Percentiles rank a stretch among this genome's conserved stretches.
phyloP scores from a whole-genome alignment of 1,140 invertebrate species.

The Drosophila sucinea region DNA sequence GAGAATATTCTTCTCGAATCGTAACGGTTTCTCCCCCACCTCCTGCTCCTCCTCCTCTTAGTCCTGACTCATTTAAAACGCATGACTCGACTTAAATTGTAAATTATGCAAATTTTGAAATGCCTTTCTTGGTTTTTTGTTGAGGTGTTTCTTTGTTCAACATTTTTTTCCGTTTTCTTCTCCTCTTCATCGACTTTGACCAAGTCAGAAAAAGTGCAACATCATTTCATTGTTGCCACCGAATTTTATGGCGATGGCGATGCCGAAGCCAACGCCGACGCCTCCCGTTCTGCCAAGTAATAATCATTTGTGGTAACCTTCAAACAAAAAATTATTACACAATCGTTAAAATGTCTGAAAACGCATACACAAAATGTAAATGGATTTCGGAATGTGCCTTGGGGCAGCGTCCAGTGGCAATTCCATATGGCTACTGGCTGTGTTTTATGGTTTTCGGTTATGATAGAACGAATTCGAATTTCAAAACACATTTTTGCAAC shows the following conservation, averaged over 20 bases:
- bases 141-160: slow-evolving; percentile 7
- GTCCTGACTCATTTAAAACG: slow-evolving; percentile 47
- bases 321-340: slow-evolving; percentile 8
- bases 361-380: slow-evolving; percentile 6
- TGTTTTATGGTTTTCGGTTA: slow-evolving; percentile 2
- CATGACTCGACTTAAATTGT: slow-evolving; percentile 60
- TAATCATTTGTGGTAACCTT: slow-evolving; percentile 14
- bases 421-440: slow-evolving; percentile 8
- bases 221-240: slow-evolving; percentile 48
- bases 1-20: slow-evolving; percentile 40
- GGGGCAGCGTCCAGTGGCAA: neutral
- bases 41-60: slow-evolving; percentile 8
- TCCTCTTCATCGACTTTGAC: neutral
- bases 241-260: neutral
- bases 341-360: slow-evolving; percentile 14
- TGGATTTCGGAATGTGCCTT: slow-evolving; percentile 11
- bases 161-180: neutral
- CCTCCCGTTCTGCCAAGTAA: slow-evolving; percentile 9
- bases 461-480: slow-evolving; percentile 6
- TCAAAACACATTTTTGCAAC: neutral
- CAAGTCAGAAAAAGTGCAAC: slow-evolving; percentile 55
- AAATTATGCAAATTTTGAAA: slow-evolving; percentile 64
- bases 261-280: neutral
- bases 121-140: slow-evolving; percentile 16
- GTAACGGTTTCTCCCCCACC: slow-evolving; percentile 24